Conservation (phyloP, 2,113 vertebrate genomes). For the Pachypanchax playfairii region DNA sequence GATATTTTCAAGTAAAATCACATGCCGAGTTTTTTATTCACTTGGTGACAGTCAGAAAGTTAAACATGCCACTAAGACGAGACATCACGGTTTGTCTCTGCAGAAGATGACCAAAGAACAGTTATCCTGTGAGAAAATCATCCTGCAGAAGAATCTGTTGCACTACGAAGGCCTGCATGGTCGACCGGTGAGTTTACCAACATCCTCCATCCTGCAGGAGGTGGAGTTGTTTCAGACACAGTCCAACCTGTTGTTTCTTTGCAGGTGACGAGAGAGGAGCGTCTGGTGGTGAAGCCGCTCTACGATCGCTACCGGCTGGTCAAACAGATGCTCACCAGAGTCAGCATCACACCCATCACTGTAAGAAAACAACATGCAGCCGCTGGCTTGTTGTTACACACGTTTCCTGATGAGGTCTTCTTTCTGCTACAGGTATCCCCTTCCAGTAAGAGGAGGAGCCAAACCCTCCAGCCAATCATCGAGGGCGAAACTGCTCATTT, state of each 20-base stretch:
- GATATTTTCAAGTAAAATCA: neutral
- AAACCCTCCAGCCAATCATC: slow-evolving; percentile 95
- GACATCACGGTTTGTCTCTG: slow-evolving; percentile 9
- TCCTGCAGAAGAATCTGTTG: slow-evolving; percentile 95
- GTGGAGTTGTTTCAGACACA: no score
- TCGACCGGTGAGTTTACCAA: slow-evolving; percentile 83
- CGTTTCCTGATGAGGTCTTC: neutral
- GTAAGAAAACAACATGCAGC: slow-evolving; percentile 75
- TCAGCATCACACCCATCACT: slow-evolving; percentile 91
- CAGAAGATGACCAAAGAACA: slow-evolving; percentile 98
- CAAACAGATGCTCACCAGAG: slow-evolving; percentile 97
- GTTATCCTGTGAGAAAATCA: slow-evolving; percentile 92
- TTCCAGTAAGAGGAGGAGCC: slow-evolving; percentile 90
- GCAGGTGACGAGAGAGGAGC: slow-evolving; percentile 93
- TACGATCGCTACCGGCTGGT: slow-evolving; percentile 96
- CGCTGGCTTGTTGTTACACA: neutral
- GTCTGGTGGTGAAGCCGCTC: slow-evolving; percentile 92
- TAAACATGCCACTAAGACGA: no score
- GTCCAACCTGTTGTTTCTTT: neutral
- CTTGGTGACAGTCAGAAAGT: neutral
- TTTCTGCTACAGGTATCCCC: slow-evolving; percentile 86
- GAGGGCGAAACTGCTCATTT: slow-evolving; percentile 98
- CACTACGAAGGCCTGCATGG: slow-evolving; percentile 96
- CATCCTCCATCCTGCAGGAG: neutral
- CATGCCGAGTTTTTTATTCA: neutral